Evolutionary conservation across 2,113 vertebrate species (phyloP).

Genomic region (Mustela lutreola): DNA sequence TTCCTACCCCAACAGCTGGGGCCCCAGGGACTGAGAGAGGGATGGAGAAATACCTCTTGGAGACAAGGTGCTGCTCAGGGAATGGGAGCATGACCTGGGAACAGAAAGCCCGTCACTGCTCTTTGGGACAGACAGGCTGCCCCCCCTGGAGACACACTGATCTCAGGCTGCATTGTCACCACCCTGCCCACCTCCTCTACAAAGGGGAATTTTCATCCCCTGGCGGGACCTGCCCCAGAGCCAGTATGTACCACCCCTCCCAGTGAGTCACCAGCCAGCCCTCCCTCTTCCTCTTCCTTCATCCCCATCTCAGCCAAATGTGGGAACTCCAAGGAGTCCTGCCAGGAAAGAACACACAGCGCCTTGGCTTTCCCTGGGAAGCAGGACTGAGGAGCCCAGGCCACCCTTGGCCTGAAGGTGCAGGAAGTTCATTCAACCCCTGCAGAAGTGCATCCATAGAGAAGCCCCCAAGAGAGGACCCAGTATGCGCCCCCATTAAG

Average conservation of each 20-base stretch:
- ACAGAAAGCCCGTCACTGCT: neutral
- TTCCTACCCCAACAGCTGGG: neutral
- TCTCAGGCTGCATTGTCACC: rapidly evolving
- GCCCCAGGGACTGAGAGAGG: neutral
- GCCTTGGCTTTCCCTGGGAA: neutral
- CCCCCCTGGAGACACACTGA: neutral
- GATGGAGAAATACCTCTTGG: neutral
- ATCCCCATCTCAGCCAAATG: neutral
- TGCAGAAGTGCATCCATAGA: neutral
- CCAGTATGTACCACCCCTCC: neutral
- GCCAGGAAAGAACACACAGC: neutral
- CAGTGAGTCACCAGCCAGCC: neutral
- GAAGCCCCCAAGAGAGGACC: neutral
- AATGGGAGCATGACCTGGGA: neutral
- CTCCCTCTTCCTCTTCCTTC: neutral
- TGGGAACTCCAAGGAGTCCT: neutral
- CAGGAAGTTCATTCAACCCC: neutral
- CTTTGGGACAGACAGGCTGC: neutral
- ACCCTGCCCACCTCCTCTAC: neutral
- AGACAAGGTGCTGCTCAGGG: neutral
- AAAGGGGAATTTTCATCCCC: neutral
- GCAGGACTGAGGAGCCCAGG: neutral
- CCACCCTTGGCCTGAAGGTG: no score
- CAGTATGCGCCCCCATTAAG: neutral
- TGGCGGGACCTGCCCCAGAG: neutral